Percentiles rank a stretch among this genome's conserved stretches.
These are phyloP conservation scores for Perca schrenkii DNA, from an alignment of 2,113 vertebrate genomes.

Conservation along the genomic window DNA sequence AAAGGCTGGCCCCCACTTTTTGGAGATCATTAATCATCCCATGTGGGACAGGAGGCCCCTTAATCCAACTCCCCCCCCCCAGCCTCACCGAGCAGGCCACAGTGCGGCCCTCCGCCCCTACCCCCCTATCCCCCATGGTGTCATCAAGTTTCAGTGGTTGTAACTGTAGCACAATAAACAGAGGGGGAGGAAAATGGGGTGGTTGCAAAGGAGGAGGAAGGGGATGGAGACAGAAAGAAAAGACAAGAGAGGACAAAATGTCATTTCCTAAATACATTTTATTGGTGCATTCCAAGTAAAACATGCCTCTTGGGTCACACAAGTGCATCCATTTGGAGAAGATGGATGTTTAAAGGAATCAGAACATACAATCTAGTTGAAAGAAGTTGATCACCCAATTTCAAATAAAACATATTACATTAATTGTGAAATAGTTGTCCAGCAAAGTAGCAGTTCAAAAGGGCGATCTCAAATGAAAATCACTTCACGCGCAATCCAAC, in stretches of 20 bases:
- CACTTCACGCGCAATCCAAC: background rate
- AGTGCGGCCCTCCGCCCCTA: constrained; percentile 69
- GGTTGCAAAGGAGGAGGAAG: constrained; percentile 45
- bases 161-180: constrained; percentile 84
- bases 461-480: background rate
- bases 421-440: background rate
- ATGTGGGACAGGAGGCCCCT: constrained; percentile 87
- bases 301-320: background rate
- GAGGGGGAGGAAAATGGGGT: constrained; percentile 64
- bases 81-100: constrained; percentile 73
- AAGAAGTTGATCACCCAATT: background rate
- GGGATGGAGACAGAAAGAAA: constrained; percentile 52
- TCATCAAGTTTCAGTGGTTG: constrained; percentile 88
- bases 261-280: constrained; percentile 55
- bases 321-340: background rate
- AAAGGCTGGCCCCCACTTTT: constrained; percentile 75
- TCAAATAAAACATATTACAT: background rate
- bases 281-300: constrained; percentile 40
- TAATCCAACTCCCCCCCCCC: constrained; percentile 87
- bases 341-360: background rate
- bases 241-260: constrained; percentile 61
- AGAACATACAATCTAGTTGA: background rate
- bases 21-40: constrained; percentile 91
- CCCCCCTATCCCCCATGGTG: constrained; percentile 85
- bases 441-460: constrained; percentile 6